phyloP scores from a whole-genome alignment of 2,888 invertebrate species.

The Synergus japonicus region DNA sequence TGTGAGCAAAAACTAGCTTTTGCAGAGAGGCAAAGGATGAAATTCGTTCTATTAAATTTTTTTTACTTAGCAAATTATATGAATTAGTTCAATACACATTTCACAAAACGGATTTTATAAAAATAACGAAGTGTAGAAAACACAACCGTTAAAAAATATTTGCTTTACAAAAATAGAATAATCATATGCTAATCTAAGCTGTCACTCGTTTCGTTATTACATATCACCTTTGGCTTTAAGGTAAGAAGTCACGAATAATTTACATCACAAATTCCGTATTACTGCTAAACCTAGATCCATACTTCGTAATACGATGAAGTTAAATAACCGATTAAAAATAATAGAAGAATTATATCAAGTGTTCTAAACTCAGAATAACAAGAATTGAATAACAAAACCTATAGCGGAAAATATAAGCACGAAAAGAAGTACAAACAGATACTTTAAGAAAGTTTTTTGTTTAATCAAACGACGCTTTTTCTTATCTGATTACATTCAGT shows the following conservation, averaged over 20 bases:
- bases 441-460: not conserved
- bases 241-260: constrained; percentile 34
- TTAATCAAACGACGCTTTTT: not conserved
- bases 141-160: not conserved
- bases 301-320: not conserved
- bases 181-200: constrained; percentile 19
- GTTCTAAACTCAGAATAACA: not conserved
- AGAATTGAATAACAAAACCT: not conserved
- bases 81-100: not conserved
- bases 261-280: constrained; percentile 2
- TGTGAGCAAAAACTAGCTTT: not conserved
- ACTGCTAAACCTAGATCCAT: not conserved
- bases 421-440: not conserved
- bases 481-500: not conserved
- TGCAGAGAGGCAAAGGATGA: not conserved
- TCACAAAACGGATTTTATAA: not conserved
- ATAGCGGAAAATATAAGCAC: not conserved
- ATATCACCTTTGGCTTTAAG: constrained; percentile 24
- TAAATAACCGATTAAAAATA: not conserved
- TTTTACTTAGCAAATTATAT: not conserved
- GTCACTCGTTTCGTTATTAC: not conserved
- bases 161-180: constrained; percentile 23
- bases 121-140: not conserved
- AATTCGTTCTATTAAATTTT: not conserved
- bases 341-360: not conserved